Evolutionary conservation across 1,140 invertebrate species (phyloP).

Genomic region (Macrobrachium nipponense): DNA sequence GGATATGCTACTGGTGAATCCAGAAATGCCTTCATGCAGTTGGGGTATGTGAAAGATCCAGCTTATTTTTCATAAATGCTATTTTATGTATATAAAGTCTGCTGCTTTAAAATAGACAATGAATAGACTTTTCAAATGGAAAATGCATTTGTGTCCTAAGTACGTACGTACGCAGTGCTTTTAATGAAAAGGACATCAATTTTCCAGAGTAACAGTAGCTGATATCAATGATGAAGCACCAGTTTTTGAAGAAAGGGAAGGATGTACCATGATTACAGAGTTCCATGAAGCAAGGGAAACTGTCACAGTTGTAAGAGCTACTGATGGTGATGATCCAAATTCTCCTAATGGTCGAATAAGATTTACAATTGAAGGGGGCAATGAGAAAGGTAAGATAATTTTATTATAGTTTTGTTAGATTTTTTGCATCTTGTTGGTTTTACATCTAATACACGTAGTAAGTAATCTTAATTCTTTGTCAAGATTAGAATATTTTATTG

Average conservation of each 20-base stretch:
- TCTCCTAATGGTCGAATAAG: slow-evolving; percentile 82
- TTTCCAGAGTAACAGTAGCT: slow-evolving; percentile 63
- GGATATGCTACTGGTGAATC: slow-evolving; percentile 90
- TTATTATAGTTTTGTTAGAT: slow-evolving; percentile 63
- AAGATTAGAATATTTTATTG: no score
- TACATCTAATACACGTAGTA: no score
- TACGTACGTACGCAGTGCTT: no score
- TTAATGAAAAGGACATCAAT: no score
- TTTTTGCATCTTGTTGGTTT: neutral
- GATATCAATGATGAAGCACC: slow-evolving; percentile 91
- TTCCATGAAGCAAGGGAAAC: slow-evolving; percentile 86
- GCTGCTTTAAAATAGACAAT: no score
- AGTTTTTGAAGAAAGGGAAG: slow-evolving; percentile 73
- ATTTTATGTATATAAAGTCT: neutral
- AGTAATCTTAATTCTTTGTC: no score
- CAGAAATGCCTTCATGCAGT: slow-evolving; percentile 90
- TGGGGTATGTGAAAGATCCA: slow-evolving; percentile 75
- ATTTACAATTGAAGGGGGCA: slow-evolving; percentile 81
- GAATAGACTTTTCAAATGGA: no score
- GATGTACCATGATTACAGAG: slow-evolving; percentile 84
- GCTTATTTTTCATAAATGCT: neutral
- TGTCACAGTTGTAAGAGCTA: slow-evolving; percentile 80
- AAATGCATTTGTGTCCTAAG: no score
- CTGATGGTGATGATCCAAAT: slow-evolving; percentile 84
- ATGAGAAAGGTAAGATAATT: slow-evolving; percentile 70